A percentile compares a stretch with the other conserved stretches of the same genome.
These are phyloP conservation scores for Carassius auratus DNA, from an alignment of 2,113 vertebrate genomes.

Conservation along the genomic window DNA sequence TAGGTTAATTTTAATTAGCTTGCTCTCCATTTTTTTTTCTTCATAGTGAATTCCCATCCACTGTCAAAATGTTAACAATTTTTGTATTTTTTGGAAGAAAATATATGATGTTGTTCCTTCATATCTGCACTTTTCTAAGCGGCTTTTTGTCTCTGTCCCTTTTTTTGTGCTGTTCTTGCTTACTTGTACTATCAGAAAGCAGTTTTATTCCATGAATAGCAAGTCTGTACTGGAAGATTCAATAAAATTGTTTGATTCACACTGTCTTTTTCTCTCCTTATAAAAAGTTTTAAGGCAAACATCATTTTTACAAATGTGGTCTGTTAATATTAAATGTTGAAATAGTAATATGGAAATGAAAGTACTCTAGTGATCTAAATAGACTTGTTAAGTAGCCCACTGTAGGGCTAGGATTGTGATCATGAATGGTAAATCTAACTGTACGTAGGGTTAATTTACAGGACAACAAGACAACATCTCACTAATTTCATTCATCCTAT, in stretches of 20 bases:
- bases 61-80: conserved; percentile 71
- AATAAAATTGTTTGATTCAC: conserved; percentile 92
- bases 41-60: conserved; percentile 67
- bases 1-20: conserved; percentile 65
- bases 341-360: no score
- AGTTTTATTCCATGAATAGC: conserved; percentile 94
- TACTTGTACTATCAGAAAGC: conserved; percentile 80
- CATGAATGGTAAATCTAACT: no score
- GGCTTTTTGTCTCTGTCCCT: conserved; percentile 60
- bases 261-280: conserved; percentile 71
- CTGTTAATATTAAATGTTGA: not conserved
- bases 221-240: conserved; percentile 93
- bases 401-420: no score
- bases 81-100: conserved; percentile 78
- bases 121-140: conserved; percentile 83
- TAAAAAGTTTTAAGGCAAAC: conserved; percentile 14
- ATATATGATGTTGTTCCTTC: conserved; percentile 77
- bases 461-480: no score
- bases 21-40: conserved; percentile 59
- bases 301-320: not conserved
- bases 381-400: no score
- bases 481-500: no score
- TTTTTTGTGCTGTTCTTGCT: conserved; percentile 71
- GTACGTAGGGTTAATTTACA: no score
- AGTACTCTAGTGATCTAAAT: no score